phyloP scores from a whole-genome alignment of 2,888 invertebrate species.

The Ramazzottius varieornatus region DNA sequence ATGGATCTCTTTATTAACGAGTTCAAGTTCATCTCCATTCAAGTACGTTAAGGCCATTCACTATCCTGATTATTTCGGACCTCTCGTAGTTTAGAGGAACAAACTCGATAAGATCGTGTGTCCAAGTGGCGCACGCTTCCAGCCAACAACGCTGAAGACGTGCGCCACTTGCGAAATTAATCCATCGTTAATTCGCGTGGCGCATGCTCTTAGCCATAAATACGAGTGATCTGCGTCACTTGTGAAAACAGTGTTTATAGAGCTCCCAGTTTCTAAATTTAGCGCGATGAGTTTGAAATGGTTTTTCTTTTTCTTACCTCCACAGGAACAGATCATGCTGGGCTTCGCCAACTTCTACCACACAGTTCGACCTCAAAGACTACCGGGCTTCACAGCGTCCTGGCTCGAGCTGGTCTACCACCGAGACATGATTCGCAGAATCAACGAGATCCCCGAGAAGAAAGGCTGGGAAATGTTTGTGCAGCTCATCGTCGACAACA shows the following conservation, averaged over 20 bases:
- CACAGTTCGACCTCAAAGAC: conserved; percentile 64
- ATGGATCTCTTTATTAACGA: conserved; percentile 1
- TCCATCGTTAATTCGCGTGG: too few relatives aligned
- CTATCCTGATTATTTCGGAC: conserved; percentile 3
- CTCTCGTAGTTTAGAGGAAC: conserved; percentile 7
- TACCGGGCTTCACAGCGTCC: conserved; percentile 86
- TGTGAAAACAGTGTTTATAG: too few relatives aligned
- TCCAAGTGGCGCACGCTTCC: too few relatives aligned
- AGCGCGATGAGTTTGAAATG: not conserved
- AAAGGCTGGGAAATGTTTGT: conserved; percentile 88
- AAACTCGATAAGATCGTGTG: too few relatives aligned
- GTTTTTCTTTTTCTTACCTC: conserved; percentile 6
- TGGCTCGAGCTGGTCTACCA: conserved; percentile 96
- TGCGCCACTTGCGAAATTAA: too few relatives aligned
- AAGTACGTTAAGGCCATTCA: too few relatives aligned
- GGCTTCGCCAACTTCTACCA: conserved; percentile 49
- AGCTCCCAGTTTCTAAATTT: too few relatives aligned
- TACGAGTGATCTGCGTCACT: too few relatives aligned
- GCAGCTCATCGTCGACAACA: conserved; percentile 72
- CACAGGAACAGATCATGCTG: conserved; percentile 1
- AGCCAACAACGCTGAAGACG: too few relatives aligned
- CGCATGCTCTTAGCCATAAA: too few relatives aligned
- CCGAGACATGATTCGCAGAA: conserved; percentile 71
- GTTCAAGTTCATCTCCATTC: not conserved
- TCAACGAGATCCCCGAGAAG: conserved; percentile 20